These are phyloP conservation scores for Dicrostonyx torquatus DNA, from an alignment of 2,797 vertebrate species.

Conservation along the genomic window DNA sequence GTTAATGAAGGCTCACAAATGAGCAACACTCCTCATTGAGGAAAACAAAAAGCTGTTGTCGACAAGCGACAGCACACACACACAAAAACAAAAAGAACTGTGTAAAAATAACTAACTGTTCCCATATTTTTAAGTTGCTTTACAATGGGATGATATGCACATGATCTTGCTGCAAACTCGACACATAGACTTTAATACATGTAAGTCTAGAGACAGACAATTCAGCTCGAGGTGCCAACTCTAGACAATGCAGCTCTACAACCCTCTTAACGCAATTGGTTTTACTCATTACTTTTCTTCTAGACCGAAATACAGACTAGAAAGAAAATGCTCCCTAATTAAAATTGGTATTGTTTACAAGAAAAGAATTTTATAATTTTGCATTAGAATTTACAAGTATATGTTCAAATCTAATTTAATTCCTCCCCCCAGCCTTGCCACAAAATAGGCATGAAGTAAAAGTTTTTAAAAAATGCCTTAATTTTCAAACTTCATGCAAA, in stretches of 20 bases:
- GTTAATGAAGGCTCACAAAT: conserved; percentile 99
- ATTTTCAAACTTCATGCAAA: conserved; percentile 94
- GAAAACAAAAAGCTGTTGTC: conserved; percentile 99
- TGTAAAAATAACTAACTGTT: conserved; percentile 99
- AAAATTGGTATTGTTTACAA: conserved; percentile 86
- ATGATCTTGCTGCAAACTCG: conserved; percentile 92
- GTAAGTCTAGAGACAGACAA: conserved; percentile 88
- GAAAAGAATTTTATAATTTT: conserved; percentile 86
- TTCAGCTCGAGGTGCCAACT: conserved; percentile 87
- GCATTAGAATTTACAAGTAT: conserved; percentile 89
- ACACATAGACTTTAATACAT: conserved; percentile 89
- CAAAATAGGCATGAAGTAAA: conserved; percentile 90
- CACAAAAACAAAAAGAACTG: conserved; percentile 91
- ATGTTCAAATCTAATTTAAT: conserved; percentile 85
- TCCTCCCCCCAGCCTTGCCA: conserved; percentile 89
- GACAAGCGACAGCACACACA: conserved; percentile 97
- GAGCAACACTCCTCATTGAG: conserved; percentile 99
- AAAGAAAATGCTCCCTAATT: conserved; percentile 87
- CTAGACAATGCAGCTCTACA: conserved; percentile 87
- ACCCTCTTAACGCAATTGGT: conserved; percentile 86
- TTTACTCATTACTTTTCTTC: conserved; percentile 89
- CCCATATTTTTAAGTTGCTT: conserved; percentile 96
- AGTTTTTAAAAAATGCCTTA: conserved; percentile 88
- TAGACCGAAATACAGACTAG: conserved; percentile 88
- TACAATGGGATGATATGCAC: conserved; percentile 99